Conservation (phyloP, 2,113 vertebrate species). For the Larimichthys crocea region DNA sequence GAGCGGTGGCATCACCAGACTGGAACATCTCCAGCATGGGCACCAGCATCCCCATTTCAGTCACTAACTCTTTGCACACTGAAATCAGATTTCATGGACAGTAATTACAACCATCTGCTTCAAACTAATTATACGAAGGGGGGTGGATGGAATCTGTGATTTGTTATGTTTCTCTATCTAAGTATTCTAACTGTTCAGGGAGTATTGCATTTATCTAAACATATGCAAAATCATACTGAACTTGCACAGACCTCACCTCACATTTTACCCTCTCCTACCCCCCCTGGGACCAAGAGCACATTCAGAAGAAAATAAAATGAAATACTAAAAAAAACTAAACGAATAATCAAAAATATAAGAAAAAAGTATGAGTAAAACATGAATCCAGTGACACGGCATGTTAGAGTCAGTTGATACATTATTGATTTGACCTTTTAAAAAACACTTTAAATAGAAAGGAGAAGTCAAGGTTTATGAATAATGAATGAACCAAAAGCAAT, state of each 20-base stretch:
- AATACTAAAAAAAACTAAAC: too few species aligned
- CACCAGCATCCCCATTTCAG: conserved; percentile 86
- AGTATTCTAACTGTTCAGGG: too few species aligned
- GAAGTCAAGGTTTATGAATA: background rate
- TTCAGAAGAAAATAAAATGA: too few species aligned
- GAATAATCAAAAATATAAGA: too few species aligned
- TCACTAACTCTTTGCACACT: conserved; percentile 83
- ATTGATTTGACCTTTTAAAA: background rate
- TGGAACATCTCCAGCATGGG: conserved; percentile 86
- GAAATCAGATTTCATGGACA: conserved; percentile 27
- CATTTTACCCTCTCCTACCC: too few species aligned
- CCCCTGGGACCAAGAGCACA: too few species aligned
- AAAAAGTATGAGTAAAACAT: too few species aligned
- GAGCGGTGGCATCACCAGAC: conserved; percentile 82
- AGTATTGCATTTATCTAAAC: too few species aligned
- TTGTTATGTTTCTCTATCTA: too few species aligned
- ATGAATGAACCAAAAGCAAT: background rate
- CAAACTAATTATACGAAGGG: background rate
- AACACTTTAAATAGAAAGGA: background rate
- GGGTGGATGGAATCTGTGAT: background rate
- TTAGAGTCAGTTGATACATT: background rate
- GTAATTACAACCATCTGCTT: background rate
- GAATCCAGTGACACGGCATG: too few species aligned
- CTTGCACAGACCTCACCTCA: too few species aligned
- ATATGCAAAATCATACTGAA: too few species aligned